phyloP scores from a whole-genome alignment of 2,797 vertebrate species.

The Meda fulgida region DNA sequence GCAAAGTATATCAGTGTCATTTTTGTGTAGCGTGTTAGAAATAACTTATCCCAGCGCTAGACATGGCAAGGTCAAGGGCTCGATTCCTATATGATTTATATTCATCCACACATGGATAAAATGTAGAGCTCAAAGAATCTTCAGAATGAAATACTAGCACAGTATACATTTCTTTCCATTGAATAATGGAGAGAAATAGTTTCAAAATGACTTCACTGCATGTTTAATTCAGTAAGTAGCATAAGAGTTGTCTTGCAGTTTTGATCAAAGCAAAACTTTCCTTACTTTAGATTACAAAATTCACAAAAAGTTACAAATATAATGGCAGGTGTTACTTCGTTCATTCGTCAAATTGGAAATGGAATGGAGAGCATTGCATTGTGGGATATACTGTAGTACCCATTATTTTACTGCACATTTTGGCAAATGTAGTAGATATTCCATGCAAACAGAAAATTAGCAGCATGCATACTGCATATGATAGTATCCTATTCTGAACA shows the following conservation, averaged over 20 bases:
- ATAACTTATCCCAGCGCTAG: neutral
- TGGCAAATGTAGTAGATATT: neutral
- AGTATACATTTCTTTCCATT: neutral
- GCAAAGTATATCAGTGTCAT: neutral
- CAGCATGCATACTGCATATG: neutral
- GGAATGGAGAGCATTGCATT: neutral
- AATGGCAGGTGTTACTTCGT: neutral
- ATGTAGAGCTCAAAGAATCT: neutral
- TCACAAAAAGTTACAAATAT: neutral
- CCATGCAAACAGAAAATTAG: neutral
- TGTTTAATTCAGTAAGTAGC: too few relatives aligned
- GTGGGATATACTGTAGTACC: neutral
- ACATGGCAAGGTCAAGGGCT: neutral
- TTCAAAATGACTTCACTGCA: too few relatives aligned
- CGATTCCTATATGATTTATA: neutral
- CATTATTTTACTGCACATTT: neutral
- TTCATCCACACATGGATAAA: neutral
- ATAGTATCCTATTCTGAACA: neutral
- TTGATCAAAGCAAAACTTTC: neutral
- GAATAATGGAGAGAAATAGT: neutral
- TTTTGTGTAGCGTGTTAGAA: neutral
- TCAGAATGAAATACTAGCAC: neutral
- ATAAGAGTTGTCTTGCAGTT: too few relatives aligned
- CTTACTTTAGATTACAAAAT: neutral
- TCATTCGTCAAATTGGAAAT: neutral